Evolutionary conservation across 2,888 invertebrate genomes (phyloP), one percentile per base, ranked within the genome.

Genomic region (Hemistola chrysoprasaria): DNA sequence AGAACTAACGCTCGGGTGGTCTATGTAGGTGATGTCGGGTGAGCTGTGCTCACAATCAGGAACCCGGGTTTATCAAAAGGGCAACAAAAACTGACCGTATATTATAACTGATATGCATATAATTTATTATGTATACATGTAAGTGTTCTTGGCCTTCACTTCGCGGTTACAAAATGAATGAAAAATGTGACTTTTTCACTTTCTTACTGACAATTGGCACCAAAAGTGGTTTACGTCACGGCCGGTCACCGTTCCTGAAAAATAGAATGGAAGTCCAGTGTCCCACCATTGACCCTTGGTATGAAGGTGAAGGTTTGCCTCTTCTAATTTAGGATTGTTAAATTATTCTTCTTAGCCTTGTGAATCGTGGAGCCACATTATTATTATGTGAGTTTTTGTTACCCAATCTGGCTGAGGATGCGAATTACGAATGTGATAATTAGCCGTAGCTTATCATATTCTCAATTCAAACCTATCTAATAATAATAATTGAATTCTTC

Each of bases 211-310:
- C 74, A 70, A 27, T 30, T 71, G 71, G 73, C 74, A 70, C 31
- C 51, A 37, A 38, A 40, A 29, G 36, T 35, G 47, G 45, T 50
- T 62, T 70, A 58, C 78, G 79, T 83, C 83, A 84, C 53, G 78
- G 74, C 50, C 75, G 76, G 74, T 73, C 76, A 67, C 65, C 65
- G 75, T 67, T 75, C 78, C 70, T 82, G 76, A 79, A 78, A 67
- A 16, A 3, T 2, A 16, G 4, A 67, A 59, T 66, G 66, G 65
- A 48, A 62, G 47, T 55, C 56, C 62, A 62, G 59, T 63, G 67
- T 63, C 69, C 56, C 70, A 67, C 44, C 65, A 63, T 62, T 71
- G 74, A 71, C 71, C 65, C 63, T 63, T 61, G 65, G 56, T 16
- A 9, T 57, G 57, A 69, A 69, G 65, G 67, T 69, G 59, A 61